Evolutionary conservation across 1,140 invertebrate genomes (phyloP), one percentile per base, ranked within the genome.

Genomic region (Pemphigus obesinymphae): DNA sequence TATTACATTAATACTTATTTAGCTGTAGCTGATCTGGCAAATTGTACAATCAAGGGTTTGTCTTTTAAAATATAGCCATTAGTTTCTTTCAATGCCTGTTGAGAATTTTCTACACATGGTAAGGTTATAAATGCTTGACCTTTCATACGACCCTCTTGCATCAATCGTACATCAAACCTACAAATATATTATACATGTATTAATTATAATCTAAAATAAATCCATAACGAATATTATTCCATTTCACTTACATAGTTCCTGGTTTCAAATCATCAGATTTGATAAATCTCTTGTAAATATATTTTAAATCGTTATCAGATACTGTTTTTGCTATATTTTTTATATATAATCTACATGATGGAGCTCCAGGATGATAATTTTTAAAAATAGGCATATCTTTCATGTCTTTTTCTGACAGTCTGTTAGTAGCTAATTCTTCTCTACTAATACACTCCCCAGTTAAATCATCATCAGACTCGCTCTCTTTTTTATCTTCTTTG

Each of bases 91-190:
- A 97, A 85, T 40, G 96, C 96, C 85, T 89, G 88, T 86, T 91
- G 88, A 3, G 95, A 94, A 84, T 91, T 88, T 76, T 89, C 88
- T n/a, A 92, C 88, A 85, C 89, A 91, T 82, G 92, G 91, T 70
- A 97, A 89, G 10, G 94, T 95, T 0, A 98, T 89, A 90, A 98
- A 98, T 8, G 95, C 95, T 88, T 98, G 96, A 0, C 96, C 96
- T 88, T 97, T 97, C 96, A 98, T 97, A 85, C 95, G 90, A 0
- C 96, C 96, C 87, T 96, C 95, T 87, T 95, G 94, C 95, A 98
- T 96, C 3, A 97, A 89, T 84, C 93, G 90, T n/a, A 97, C 90
- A 88, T 95, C 92, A 88, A 95, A 96, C 82, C 90, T 91, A 84
- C n/a, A 85, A 85, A 73, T n/a, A 73, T 45, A 11, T 45, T 40